A percentile compares a stretch with the other conserved stretches of the same genome.
Evolutionary conservation across 2,888 invertebrate species (phyloP).

Genomic region (Ennomos fuscantarius): DNA sequence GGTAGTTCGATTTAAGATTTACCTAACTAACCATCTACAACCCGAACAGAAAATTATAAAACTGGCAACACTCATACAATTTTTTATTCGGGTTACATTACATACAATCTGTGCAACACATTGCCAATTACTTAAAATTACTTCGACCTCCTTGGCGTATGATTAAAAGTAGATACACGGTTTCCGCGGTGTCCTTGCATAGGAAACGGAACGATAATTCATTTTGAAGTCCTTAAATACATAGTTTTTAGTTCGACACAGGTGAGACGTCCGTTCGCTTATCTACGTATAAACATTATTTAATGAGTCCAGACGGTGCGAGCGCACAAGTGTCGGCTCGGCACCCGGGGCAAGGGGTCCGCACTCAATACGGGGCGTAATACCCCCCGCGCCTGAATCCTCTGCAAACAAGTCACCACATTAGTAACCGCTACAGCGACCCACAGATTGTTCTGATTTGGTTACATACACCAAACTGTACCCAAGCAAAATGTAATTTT

Average conservation of each 20-base stretch:
- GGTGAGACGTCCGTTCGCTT: constrained; percentile 22
- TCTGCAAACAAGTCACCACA: constrained; percentile 85
- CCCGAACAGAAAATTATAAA: constrained; percentile 20
- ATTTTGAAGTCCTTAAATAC: not conserved
- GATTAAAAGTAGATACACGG: constrained; percentile 18
- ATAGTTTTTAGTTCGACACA: constrained; percentile 12
- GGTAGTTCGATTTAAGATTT: constrained; percentile 21
- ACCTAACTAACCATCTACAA: constrained; percentile 28
- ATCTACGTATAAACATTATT: constrained; percentile 13
- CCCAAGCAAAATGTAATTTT: constrained; percentile 7
- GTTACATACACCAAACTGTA: not conserved
- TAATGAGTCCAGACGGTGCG: constrained; percentile 19
- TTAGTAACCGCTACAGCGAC: constrained; percentile 49
- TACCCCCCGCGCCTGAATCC: constrained; percentile 88
- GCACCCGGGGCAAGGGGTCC: constrained; percentile 35
- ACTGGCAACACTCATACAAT: constrained; percentile 1
- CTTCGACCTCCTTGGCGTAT: constrained; percentile 13
- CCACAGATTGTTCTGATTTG: not conserved
- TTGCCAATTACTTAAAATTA: constrained; percentile 22
- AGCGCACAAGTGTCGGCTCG: constrained; percentile 17
- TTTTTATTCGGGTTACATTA: constrained; percentile 12
- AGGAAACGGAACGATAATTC: not conserved
- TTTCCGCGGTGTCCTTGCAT: not conserved
- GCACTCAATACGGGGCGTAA: constrained; percentile 89
- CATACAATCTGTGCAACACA: constrained; percentile 24